phyloP scores from a whole-genome alignment of 2,113 vertebrate species.

The Neoarius graeffei region DNA sequence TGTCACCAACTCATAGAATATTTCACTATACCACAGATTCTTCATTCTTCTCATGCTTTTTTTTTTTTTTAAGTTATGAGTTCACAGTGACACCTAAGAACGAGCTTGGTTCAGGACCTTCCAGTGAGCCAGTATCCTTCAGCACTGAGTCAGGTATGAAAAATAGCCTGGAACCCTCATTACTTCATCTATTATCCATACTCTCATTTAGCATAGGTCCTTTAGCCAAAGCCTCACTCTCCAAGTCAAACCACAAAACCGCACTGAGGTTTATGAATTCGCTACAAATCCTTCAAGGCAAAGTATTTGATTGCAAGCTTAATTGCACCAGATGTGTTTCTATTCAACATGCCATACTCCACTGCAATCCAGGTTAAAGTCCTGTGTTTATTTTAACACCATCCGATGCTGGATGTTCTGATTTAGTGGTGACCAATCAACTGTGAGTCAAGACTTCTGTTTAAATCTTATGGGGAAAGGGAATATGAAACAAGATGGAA shows the following conservation, averaged over 20 bases:
- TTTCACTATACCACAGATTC: neutral
- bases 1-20: neutral
- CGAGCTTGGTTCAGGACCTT: constrained; percentile 85
- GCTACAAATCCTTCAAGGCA: neutral
- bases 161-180: neutral
- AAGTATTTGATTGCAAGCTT: constrained; percentile 16
- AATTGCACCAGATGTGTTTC: constrained; percentile 29
- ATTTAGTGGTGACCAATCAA: neutral
- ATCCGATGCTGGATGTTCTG: neutral
- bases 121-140: constrained; percentile 84
- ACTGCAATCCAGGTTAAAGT: constrained; percentile 11
- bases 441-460: constrained; percentile 13
- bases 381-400: constrained; percentile 26
- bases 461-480: neutral
- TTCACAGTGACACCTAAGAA: constrained; percentile 92
- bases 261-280: constrained; percentile 4
- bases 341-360: constrained; percentile 15
- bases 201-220: neutral
- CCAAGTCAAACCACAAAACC: neutral
- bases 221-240: neutral
- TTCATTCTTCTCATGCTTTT: neutral
- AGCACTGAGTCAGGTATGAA: constrained; percentile 91
- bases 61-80: constrained; percentile 80
- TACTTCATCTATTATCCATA: neutral
- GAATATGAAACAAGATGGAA: constrained; percentile 3